Evolutionary conservation across 2,888 invertebrate genomes (phyloP), one percentile per base, ranked within the genome.

Genomic region (Artemia sp.): DNA sequence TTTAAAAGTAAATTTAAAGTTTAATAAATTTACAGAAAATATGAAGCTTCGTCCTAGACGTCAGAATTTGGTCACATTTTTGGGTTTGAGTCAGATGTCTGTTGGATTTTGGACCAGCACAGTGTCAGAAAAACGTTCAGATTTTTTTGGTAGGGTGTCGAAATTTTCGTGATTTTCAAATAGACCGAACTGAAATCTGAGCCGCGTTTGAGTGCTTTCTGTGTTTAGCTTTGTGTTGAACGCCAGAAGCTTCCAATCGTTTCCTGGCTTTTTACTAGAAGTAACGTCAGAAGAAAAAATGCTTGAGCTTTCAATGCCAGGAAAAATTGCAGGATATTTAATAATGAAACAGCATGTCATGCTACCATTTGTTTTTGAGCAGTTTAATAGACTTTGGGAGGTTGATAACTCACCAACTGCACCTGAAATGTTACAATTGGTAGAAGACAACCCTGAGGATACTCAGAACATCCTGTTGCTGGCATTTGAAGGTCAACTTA

Each of bases 321-420:
- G 8, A 58, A 9, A 58, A 58, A 14, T 0, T 58, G 58, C 8
- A 9, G 14, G 8, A 58, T 53, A n/a, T 53, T 12, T n/a, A 8
- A 58, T 8, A 58, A 58, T 58, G 58, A 9, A 58, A 58, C 58
- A 58, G 58, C 58, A 58, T 58, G 58, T 58, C 58, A 58, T 58
- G 8, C 58, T 58, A 58, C 58, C 9, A 58, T 8, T 58, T 9
- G 14, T 7, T 58, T 58, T 58, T 8, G 58, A 58, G 58, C 58
- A 58, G 58, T 53, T 53, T 53, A 58, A 58, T 58, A 58, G 58
- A 58, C 58, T 58, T 58, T 58, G 58, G 58, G 58, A 58, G 58
- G 9, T 8, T 58, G 58, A 58, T 58, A 58, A 58, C 58, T 58
- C 7, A 8, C 58, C 8, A 58, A 8, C 9, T 58, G 9, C 14